Conservation (phyloP, 2,797 vertebrate species). For the Enteromius mattozi region DNA sequence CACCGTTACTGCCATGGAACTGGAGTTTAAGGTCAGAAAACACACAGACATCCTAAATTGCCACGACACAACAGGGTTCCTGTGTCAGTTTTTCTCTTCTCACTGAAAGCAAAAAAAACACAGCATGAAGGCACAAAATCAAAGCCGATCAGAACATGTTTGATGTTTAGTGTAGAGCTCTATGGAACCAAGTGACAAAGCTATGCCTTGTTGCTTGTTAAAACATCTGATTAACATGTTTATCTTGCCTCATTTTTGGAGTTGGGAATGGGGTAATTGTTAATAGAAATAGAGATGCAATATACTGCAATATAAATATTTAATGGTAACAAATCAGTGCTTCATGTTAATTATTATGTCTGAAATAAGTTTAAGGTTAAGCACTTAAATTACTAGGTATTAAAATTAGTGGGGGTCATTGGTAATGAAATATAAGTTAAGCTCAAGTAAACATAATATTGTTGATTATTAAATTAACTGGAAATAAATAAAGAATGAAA, state of each 20-base stretch:
- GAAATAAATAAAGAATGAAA: neutral
- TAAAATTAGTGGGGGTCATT: neutral
- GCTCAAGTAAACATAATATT: neutral
- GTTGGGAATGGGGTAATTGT: neutral
- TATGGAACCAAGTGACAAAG: neutral
- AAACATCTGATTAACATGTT: neutral
- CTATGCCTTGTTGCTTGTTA: neutral
- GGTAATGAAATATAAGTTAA: neutral
- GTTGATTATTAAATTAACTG: neutral
- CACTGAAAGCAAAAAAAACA: neutral
- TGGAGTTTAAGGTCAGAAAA: constrained; percentile 92
- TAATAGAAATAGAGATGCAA: neutral
- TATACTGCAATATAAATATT: neutral
- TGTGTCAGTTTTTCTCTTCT: neutral
- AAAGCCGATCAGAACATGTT: neutral
- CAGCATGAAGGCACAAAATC: neutral
- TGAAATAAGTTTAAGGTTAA: neutral
- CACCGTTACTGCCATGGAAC: constrained; percentile 89
- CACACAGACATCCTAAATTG: neutral
- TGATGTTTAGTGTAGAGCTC: constrained; percentile 1
- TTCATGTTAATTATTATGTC: neutral
- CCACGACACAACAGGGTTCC: neutral
- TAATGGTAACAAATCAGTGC: neutral
- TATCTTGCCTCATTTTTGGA: neutral
- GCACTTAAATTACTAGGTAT: neutral